These are phyloP conservation scores for Drosophila sulfurigaster DNA, from an alignment of 1,140 invertebrate species.

Conservation along the genomic window DNA sequence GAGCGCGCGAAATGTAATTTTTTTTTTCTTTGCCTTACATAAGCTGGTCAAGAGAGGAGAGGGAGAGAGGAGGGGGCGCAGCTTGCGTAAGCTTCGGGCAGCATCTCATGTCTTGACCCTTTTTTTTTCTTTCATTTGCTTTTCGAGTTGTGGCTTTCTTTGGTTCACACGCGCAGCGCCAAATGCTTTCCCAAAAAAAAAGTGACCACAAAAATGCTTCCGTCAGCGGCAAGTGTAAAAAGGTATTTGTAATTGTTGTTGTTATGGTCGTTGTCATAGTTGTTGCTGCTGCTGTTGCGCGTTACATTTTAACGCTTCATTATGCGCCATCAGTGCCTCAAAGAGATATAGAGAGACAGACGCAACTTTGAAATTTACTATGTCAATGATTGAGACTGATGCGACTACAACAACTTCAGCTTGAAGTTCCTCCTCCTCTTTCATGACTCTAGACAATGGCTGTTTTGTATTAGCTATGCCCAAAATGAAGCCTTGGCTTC, in stretches of 20 bases:
- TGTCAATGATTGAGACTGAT: slow-evolving; percentile 62
- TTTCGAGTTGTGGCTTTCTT: slow-evolving; percentile 58
- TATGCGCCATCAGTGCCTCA: slow-evolving; percentile 67
- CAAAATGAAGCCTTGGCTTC: slow-evolving; percentile 4
- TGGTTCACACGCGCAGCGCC: slow-evolving; percentile 75
- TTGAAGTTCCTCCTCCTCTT: neutral
- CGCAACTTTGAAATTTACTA: slow-evolving; percentile 63
- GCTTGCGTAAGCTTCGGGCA: slow-evolving; percentile 70
- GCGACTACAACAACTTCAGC: neutral
- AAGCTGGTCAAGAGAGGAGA: slow-evolving; percentile 39
- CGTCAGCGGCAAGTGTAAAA: slow-evolving; percentile 78
- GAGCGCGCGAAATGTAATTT: slow-evolving; percentile 51
- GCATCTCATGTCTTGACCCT: slow-evolving; percentile 64
- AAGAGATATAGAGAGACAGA: neutral
- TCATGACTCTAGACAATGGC: neutral
- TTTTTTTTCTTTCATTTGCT: slow-evolving; percentile 28
- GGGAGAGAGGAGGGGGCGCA: slow-evolving; percentile 19
- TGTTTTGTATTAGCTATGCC: slow-evolving; percentile 5
- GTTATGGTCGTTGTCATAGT: slow-evolving; percentile 25
- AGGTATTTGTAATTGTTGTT: slow-evolving; percentile 78
- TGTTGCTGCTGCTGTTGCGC: slow-evolving; percentile 54
- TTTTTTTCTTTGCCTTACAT: slow-evolving; percentile 57
- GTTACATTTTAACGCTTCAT: slow-evolving; percentile 82
- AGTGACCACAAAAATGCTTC: slow-evolving; percentile 72
- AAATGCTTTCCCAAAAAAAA: slow-evolving; percentile 75